Evolutionary conservation across 2,113 vertebrate genomes (phyloP).

Genomic region (Sander vitreus): DNA sequence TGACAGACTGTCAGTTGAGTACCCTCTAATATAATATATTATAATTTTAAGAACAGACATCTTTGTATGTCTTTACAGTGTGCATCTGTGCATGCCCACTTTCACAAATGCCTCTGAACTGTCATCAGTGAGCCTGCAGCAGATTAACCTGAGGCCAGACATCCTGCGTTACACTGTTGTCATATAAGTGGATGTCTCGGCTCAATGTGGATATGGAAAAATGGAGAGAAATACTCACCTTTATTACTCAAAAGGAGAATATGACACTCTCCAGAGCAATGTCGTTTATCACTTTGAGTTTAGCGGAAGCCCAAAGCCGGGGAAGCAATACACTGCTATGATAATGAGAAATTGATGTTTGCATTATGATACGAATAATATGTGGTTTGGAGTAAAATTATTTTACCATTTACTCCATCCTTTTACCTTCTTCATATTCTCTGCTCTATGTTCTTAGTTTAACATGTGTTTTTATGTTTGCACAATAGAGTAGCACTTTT

Average conservation of each 20-base stretch:
- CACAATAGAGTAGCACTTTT: too few relatives aligned
- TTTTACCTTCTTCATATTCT: too few relatives aligned
- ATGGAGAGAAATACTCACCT: not conserved
- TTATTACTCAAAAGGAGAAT: slow-evolving; percentile 4
- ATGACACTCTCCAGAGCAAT: not conserved
- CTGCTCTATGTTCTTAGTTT: too few relatives aligned
- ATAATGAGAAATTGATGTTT: slow-evolving; percentile 2
- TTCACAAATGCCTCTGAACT: not conserved
- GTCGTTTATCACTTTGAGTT: slow-evolving; percentile 13
- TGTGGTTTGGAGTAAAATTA: not conserved
- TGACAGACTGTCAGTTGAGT: not conserved
- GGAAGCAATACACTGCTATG: not conserved
- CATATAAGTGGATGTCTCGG: not conserved
- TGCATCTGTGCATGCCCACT: not conserved
- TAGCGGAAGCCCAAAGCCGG: not conserved
- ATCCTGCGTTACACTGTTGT: not conserved
- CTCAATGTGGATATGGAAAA: not conserved
- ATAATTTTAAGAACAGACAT: not conserved
- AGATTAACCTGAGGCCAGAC: not conserved
- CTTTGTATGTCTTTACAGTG: not conserved
- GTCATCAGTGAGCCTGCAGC: not conserved
- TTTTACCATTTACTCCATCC: too few relatives aligned
- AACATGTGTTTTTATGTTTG: too few relatives aligned
- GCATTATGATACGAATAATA: not conserved
- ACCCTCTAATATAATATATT: not conserved